phyloP scores from a whole-genome alignment of 2,888 invertebrate species.

The Dasysyrphus tricinctus region DNA sequence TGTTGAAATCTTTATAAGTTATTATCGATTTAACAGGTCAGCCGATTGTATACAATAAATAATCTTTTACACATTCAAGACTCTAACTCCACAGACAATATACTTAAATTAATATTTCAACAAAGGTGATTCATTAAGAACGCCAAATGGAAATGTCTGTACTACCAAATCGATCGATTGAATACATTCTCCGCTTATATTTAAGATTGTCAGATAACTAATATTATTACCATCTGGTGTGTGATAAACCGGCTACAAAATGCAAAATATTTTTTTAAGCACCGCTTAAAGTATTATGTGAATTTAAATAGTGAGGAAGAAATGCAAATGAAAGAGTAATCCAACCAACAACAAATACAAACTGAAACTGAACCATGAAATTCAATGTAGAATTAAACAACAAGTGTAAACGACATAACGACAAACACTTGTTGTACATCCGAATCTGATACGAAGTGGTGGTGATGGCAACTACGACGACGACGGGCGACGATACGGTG shows the following conservation, averaged over 20 bases:
- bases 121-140: neutral
- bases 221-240: conserved; percentile 21
- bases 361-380: conserved; percentile 24
- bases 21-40: neutral
- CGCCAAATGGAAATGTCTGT: conserved; percentile 7
- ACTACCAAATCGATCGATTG: conserved; percentile 3
- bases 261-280: neutral
- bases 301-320: conserved; percentile 15
- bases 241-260: conserved; percentile 43
- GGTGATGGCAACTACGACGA: neutral
- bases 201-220: conserved; percentile 35
- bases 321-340: conserved; percentile 23
- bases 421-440: conserved; percentile 31
- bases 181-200: neutral
- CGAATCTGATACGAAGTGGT: conserved; percentile 1
- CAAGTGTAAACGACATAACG: conserved; percentile 41
- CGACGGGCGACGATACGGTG: neutral
- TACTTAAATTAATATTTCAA: neutral
- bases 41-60: neutral
- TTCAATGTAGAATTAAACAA: conserved; percentile 39
- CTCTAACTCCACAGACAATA: neutral
- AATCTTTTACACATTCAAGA: neutral
- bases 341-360: neutral
- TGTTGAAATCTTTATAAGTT: neutral
- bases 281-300: conserved; percentile 3